Evolutionary conservation across 2,888 invertebrate genomes (phyloP), one percentile per base, ranked within the genome.

Genomic region (Philaethria dido): DNA sequence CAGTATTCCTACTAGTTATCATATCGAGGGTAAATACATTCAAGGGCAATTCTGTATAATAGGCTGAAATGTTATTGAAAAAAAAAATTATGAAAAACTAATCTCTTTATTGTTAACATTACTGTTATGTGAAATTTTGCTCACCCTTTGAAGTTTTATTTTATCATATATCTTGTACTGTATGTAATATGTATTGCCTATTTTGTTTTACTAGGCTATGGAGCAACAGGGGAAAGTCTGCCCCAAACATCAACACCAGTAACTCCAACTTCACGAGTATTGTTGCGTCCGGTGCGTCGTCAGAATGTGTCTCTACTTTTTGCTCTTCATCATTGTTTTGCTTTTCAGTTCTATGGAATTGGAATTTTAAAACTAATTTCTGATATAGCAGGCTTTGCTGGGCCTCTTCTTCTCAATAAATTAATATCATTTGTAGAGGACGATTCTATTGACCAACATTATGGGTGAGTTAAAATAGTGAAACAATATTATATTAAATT

Each of bases 341-440:
- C 97, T 50, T 80, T 94, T 64, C 95, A 97, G 80, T 98, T 98
- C 89, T 98, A 98, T 81, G 94, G 95, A 48, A 95, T 98, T 76
- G 98, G 98, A 39, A 79, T 97, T 65, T 85, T 98, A 13, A 97
- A 97, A 85, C 93, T 99, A 50, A 81, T 96, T 5, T 95, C 97
- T 0, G 99, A 99, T 81, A 94, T 94, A 78, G 93, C 96, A 2
- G 96, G 96, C 1, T 99, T 99, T 89, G 96, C 96, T 20, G 98
- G 98, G 0, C 99, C 99, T 0, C 86, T 99, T 68, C 89, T 99
- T 39, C 93, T 99, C 0, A 98, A 97, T 80, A 94, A 93, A 78
- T 91, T 99, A 33, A 95, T 99, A 1, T 90, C 93, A 25, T 98
- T 95, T 81, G 95, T 98, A 69, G 96, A 97, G 83, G 94, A 95